phyloP scores from a whole-genome alignment of 2,797 vertebrate species.

The Gallinago stenura region DNA sequence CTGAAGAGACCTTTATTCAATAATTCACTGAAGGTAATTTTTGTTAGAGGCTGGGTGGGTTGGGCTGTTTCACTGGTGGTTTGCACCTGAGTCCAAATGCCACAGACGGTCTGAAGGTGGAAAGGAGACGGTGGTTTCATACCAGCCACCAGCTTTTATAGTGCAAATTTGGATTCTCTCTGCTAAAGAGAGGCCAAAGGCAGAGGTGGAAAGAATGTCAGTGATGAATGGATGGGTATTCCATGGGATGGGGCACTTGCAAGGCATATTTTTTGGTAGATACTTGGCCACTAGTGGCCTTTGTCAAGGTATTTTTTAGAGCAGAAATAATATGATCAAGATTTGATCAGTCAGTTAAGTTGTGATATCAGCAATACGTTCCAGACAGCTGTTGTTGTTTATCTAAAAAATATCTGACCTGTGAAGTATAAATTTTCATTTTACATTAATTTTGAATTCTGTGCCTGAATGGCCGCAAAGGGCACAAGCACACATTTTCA shows the following conservation, averaged over 20 bases:
- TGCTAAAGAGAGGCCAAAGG: background rate
- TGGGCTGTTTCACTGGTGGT: background rate
- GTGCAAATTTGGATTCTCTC: background rate
- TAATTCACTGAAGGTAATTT: background rate
- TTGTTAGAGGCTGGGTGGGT: background rate
- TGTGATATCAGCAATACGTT: background rate
- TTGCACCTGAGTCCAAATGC: background rate
- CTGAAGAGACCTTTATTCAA: background rate
- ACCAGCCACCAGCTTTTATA: background rate
- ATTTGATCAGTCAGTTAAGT: background rate
- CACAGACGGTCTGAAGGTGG: background rate
- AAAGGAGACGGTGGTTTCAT: background rate
- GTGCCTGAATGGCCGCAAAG: background rate
- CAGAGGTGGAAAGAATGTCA: background rate
- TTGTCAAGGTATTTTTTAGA: background rate
- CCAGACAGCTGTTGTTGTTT: background rate
- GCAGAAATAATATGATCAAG: background rate
- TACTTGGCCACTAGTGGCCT: background rate
- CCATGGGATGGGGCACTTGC: background rate
- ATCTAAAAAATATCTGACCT: background rate
- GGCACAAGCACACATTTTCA: background rate
- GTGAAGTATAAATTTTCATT: background rate
- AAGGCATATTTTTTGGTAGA: background rate
- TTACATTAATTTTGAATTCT: background rate
- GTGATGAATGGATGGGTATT: background rate